A percentile compares a stretch with the other conserved stretches of the same genome.
These are phyloP conservation scores for Agrochola lota DNA, from an alignment of 2,888 invertebrate genomes.

Conservation along the genomic window DNA sequence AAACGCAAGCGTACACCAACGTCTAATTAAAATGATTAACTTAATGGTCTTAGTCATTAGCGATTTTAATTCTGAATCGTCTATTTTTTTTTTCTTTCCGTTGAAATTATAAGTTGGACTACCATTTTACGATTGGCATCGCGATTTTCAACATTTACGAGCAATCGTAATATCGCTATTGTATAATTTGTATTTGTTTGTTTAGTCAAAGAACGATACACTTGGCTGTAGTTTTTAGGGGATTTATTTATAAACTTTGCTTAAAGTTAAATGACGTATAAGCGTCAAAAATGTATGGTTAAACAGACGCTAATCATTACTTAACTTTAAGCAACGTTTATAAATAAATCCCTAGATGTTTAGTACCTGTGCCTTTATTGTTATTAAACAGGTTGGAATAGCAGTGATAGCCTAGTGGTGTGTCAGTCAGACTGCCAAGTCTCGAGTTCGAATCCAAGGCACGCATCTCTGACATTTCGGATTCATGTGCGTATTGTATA, in stretches of 20 bases:
- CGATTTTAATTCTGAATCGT: constrained; percentile 89
- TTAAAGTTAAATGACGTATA: too few species aligned
- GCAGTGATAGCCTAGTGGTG: too few species aligned
- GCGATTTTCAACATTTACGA: constrained; percentile 79
- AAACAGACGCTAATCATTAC: too few species aligned
- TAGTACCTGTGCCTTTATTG: background rate
- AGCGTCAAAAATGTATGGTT: too few species aligned
- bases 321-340: too few species aligned
- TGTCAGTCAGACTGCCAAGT: too few species aligned
- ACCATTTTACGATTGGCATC: constrained; percentile 80
- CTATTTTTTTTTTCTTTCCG: constrained; percentile 81
- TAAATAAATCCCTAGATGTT: background rate
- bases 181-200: constrained; percentile 64
- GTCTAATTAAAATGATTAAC: constrained; percentile 91
- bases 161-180: constrained; percentile 75
- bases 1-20: constrained; percentile 84
- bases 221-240: background rate
- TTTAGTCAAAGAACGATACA: constrained; percentile 31
- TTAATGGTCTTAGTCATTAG: constrained; percentile 91
- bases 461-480: too few species aligned
- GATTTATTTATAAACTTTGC: too few species aligned
- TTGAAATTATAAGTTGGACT: constrained; percentile 82
- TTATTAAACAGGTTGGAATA: background rate
- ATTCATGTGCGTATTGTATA: too few species aligned
- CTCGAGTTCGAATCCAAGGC: too few species aligned